Percentiles rank a stretch among this genome's conserved stretches.
These are phyloP conservation scores for Oreotrochilus melanogaster DNA, from an alignment of 2,113 vertebrate species.

Conservation along the genomic window DNA sequence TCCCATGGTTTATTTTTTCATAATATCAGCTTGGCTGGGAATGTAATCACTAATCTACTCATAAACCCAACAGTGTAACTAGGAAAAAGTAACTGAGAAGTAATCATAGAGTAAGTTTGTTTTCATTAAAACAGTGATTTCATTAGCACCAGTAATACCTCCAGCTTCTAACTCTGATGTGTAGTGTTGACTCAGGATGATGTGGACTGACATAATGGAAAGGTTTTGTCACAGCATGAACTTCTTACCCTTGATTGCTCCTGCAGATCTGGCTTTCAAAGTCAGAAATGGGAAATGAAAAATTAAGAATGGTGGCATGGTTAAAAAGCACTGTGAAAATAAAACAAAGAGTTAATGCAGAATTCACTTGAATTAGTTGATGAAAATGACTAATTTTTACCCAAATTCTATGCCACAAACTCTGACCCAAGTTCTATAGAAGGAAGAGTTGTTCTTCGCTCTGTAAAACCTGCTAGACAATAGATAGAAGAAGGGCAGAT, in stretches of 20 bases:
- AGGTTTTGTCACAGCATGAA: background rate
- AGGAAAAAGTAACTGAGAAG: background rate
- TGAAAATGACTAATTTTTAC: background rate
- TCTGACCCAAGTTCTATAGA: background rate
- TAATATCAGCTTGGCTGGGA: background rate
- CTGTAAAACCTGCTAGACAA: background rate
- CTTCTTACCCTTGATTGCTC: background rate
- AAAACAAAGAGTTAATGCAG: background rate
- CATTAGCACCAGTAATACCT: background rate
- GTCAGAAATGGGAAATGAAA: background rate
- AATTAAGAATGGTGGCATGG: background rate
- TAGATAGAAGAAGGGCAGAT: background rate
- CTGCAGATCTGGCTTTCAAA: background rate
- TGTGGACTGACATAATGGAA: background rate
- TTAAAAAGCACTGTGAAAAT: background rate
- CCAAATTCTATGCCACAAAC: background rate
- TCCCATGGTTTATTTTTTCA: background rate
- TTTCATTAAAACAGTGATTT: background rate
- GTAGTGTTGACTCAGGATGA: background rate
- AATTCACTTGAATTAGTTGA: background rate
- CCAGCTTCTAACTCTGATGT: background rate
- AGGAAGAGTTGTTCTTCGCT: background rate
- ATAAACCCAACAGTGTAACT: background rate
- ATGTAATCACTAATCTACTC: background rate
- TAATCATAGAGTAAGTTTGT: background rate